These are phyloP conservation scores for Junonia oenone DNA, from an alignment of 2,888 invertebrate species.

Conservation along the genomic window DNA sequence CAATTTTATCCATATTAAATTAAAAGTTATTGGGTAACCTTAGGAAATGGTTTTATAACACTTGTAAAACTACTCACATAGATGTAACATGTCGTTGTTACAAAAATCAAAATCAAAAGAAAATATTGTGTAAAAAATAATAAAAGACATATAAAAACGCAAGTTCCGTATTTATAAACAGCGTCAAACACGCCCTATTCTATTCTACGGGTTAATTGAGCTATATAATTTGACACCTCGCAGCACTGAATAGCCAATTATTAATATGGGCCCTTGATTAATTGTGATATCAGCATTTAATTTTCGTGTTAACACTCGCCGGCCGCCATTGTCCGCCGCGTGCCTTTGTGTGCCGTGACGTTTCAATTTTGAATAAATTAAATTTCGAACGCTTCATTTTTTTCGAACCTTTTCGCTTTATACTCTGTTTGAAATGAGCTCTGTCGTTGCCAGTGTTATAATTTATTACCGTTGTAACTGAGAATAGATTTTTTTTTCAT, in stretches of 20 bases:
- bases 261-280: slow-evolving; percentile 78
- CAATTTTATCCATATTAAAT: background rate
- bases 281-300: slow-evolving; percentile 80
- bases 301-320: slow-evolving; percentile 77
- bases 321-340: slow-evolving; percentile 61
- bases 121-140: slow-evolving; percentile 6
- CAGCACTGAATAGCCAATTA: slow-evolving; percentile 77
- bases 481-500: slow-evolving; percentile 59
- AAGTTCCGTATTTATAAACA: slow-evolving; percentile 47
- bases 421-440: slow-evolving; percentile 61
- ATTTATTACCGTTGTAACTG: slow-evolving; percentile 67
- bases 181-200: slow-evolving; percentile 63
- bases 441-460: slow-evolving; percentile 58
- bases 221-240: slow-evolving; percentile 79
- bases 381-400: slow-evolving; percentile 79
- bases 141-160: background rate
- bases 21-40: no score
- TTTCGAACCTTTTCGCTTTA: slow-evolving; percentile 55
- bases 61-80: no score
- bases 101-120: background rate
- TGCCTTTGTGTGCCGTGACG: slow-evolving; percentile 75
- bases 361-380: slow-evolving; percentile 80
- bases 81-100: no score
- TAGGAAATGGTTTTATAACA: no score
- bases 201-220: slow-evolving; percentile 75